Evolutionary conservation across 2,888 invertebrate species (phyloP), one percentile per base, ranked within the genome.

Genomic region (Epinotia ramella): DNA sequence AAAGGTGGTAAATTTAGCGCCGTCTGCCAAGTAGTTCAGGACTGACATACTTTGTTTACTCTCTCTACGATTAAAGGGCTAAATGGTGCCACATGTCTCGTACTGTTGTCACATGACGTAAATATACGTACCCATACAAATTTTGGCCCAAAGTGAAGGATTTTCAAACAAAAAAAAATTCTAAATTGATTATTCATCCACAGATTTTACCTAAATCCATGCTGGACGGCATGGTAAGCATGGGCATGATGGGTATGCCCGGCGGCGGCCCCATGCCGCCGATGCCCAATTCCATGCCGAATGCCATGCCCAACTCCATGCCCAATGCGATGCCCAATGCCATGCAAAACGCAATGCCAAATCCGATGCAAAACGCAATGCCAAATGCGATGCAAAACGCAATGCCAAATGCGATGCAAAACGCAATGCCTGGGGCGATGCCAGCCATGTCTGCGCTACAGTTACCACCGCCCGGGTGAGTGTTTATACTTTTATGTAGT

Each of bases 141-240:
- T 1, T 20, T 20, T 20, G 20, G n/a, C n/a, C n/a, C n/a, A n/a
- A n/a, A n/a, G 20, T 20, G 20, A 20, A 20, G 20, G 2, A 20
- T 20, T 20, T 20, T 20, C 18, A 56, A 0, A 18, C 7, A 56
- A 5, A 18, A 56, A 56, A 18, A 28, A 3, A 3, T n/a, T 33
- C 12, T 40, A 24, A 5, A 24, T 40, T 20, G 28, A 49, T 28
- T 20, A n/a, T 65, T 63, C 40, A 16, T 59, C 5, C 13, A 13
- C 86, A 93, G 93, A 91, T 94, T 73, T 82, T 93, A 5, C 93
- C 93, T 1, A 94, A 94, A 77, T 81, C 90, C 0, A 86, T 92
- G 85, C 84, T 90, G 84, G 92, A 92, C 60, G 88, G 87, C 75
- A 88, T 92, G 84, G 82, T 88, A 1, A 82, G 88, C 83, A 69